Base-by-base conservation (phyloP, 2,113 vertebrate species). In the Limnothrissa miodon region DNA sequence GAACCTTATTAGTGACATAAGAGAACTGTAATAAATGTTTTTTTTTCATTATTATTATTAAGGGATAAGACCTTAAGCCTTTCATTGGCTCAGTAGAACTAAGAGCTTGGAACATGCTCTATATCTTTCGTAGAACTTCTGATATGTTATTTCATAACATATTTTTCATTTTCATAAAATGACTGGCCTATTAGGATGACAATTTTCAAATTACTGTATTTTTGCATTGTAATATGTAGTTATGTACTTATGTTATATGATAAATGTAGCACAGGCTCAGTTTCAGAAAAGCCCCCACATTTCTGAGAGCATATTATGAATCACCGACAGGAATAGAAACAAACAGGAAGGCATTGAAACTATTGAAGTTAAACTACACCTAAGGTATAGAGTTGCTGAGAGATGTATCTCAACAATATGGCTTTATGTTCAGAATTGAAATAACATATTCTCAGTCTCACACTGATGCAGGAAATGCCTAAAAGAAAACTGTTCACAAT, bases 1-100 rank as follows among this genome's bases (percentile, higher is more conserved):
- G 93, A 91, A 36, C 42, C 86, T 83, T 85, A 59, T 83, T 85
- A 59, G 84, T 82, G 87, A 89, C 85, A 83, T 45, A 85, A 84
- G 13, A 59, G 83, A 85, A 87, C 81, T 87, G 87, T 90, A 89
- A 92, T 86, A 90, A 87, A 92, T 90, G 89, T 88, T 81, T 78
- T 88, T 87, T n/a, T n/a, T n/a, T n/a, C n/a, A n/a, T n/a, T n/a
- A n/a, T n/a, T n/a, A n/a, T n/a, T 81, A 74, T 89, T 91, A 93
- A 89, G 90, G 89, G 88, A 92, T 87, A 85, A 91, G 85, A 19
- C 83, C 85, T 82, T 85, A 59, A 90, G 86, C 82, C 82, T 87
- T 82, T 70, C 59, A 85, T 85, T 83, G 85, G 86, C 86, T 86
- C 84, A 84, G 87, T 80, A 82, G 82, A 62, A 80, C 36, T 86